Base-by-base conservation (phyloP, 1,140 invertebrate species). In the Zaprionus inermis region DNA sequence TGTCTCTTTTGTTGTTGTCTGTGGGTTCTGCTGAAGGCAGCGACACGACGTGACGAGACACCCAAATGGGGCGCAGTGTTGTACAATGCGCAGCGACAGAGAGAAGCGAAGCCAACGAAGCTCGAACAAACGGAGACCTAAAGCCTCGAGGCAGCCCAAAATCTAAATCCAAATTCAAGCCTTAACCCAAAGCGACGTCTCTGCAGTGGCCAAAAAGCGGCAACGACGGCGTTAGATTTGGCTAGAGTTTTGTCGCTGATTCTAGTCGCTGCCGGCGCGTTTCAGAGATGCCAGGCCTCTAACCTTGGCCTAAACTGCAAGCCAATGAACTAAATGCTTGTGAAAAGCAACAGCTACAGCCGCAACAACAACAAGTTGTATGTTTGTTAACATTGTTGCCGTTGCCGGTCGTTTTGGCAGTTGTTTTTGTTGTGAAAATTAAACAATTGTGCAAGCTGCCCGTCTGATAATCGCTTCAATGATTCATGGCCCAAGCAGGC, bases 281-380 rank as follows among this genome's bases (percentile, higher is more conserved):
- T 82, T 71, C 70, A 82, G 79, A 82, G 79, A 82, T 82, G 79
- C 80, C 84, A 80, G 49, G 66, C 44, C 24, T 10, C 30, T 86
- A 89, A 89, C 84, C 84, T 89, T 89, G 84, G 84, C 84, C 84
- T 78, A 89, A 89, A 89, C 84, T 84, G 75, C 72, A 74, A 89
- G 84, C 84, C 84, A 89, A 89, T 89, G 84, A 89, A 89, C 84
- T 89, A 89, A 89, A 89, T 89, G 84, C 79, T 84, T 89, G 85
- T 89, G 85, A 89, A 89, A 89, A 86, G 52, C 76, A 73, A 58
- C 80, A 69, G 34, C 58, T 49, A 36, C 65, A 69, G 36, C n/a
- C n/a, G n/a, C n/a, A n/a, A n/a, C 56, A 65, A 59, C 67, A 74
- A 57, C 28, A 44, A 59, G 72, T 66, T 61, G 28, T 64, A 18